Conservation (phyloP, 2,797 vertebrate genomes). For the Gallinago nigripennis region DNA sequence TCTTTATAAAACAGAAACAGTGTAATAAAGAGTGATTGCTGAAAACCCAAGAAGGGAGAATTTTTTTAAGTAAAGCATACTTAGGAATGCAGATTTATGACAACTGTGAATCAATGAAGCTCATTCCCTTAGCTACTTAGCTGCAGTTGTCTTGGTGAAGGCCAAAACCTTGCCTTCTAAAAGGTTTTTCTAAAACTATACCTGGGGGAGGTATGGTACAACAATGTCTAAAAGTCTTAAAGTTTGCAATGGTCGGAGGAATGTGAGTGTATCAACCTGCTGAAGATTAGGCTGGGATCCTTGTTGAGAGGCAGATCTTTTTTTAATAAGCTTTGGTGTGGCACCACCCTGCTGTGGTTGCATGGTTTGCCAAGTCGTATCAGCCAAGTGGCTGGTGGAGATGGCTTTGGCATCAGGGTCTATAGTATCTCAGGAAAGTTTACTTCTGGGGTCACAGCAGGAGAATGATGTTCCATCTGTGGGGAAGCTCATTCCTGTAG, state of each 20-base stretch:
- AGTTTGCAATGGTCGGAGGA: neutral
- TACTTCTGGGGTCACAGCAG: neutral
- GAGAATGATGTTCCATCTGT: neutral
- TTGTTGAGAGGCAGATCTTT: neutral
- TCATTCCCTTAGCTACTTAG: neutral
- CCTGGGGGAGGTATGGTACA: neutral
- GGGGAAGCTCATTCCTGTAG: neutral
- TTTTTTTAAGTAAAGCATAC: neutral
- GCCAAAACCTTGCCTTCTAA: neutral
- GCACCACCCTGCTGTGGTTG: neutral
- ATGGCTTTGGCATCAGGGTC: neutral
- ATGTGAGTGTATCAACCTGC: neutral
- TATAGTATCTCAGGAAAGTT: neutral
- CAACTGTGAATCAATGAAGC: neutral
- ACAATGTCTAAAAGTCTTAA: neutral
- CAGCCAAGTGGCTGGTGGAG: accelerated
- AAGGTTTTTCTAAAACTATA: neutral
- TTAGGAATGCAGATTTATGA: neutral
- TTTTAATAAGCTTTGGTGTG: neutral
- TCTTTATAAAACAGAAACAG: conserved; percentile 76
- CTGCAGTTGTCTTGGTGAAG: neutral
- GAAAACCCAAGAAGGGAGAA: neutral
- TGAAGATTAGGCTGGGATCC: neutral
- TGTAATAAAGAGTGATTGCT: neutral
- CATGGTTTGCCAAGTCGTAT: accelerated